These are phyloP conservation scores for Clepsis dumicolana DNA, from an alignment of 2,888 invertebrate genomes.

Conservation along the genomic window DNA sequence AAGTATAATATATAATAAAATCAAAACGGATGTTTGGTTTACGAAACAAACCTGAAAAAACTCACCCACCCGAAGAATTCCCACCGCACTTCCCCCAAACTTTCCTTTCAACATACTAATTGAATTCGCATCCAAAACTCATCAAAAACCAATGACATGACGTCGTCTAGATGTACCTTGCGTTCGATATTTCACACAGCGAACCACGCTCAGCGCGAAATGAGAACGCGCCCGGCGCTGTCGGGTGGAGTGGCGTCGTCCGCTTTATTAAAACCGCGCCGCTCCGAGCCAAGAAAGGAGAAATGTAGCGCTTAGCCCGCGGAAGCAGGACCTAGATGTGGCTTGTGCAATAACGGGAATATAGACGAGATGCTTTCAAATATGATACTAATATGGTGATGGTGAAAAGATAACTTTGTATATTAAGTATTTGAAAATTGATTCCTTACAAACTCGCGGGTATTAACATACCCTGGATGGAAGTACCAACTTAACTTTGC, in stretches of 20 bases:
- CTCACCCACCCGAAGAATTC: not conserved
- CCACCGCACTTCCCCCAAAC: not conserved
- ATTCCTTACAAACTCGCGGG: too few species aligned
- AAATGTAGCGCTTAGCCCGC: slow-evolving; percentile 22
- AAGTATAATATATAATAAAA: too few species aligned
- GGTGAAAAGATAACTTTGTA: not conserved
- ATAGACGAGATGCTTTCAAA: not conserved
- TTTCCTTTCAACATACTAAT: not conserved
- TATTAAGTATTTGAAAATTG: too few species aligned
- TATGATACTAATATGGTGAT: not conserved
- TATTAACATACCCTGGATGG: too few species aligned
- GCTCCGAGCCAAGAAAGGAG: slow-evolving; percentile 37
- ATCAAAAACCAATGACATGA: slow-evolving; percentile 3
- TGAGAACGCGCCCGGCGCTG: slow-evolving; percentile 35
- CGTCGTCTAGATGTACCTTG: slow-evolving; percentile 14
- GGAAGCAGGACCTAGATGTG: slow-evolving; percentile 26
- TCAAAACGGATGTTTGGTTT: not conserved
- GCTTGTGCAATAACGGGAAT: slow-evolving; percentile 5
- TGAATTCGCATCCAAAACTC: slow-evolving; percentile 9
- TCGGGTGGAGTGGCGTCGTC: slow-evolving; percentile 48
- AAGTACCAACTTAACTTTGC: too few species aligned
- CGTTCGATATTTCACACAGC: slow-evolving; percentile 17
- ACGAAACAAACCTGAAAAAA: not conserved
- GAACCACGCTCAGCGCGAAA: slow-evolving; percentile 30
- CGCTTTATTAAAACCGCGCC: slow-evolving; percentile 58